Conservation (phyloP, 2,888 invertebrate species). For the Stenoptilia bipunctidactyla region DNA sequence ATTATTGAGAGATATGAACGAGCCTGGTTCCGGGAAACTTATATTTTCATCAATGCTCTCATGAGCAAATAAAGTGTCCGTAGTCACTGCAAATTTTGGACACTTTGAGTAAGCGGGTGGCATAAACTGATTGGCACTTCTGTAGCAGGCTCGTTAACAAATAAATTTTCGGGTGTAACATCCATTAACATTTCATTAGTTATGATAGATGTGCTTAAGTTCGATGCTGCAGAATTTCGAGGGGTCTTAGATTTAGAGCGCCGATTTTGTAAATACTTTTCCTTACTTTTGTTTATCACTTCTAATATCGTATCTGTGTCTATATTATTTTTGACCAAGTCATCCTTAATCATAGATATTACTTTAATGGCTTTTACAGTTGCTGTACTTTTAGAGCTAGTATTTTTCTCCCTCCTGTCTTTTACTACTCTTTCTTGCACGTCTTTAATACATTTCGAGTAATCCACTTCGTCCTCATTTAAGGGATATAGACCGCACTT, state of each 20-base stretch:
- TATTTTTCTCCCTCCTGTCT: not conserved
- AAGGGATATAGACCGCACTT: constrained; percentile 6
- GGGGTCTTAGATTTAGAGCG: constrained; percentile 1
- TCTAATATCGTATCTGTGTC: not conserved
- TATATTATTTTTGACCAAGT: constrained; percentile 1
- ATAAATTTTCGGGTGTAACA: not conserved
- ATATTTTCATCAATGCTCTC: not conserved
- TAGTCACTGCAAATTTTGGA: not conserved
- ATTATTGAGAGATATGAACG: not conserved
- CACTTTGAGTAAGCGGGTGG: too few species aligned
- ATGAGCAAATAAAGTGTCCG: not conserved
- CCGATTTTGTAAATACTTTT: not conserved
- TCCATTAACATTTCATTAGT: not conserved
- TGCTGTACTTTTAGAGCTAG: not conserved
- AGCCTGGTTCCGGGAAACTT: not conserved
- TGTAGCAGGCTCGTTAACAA: not conserved
- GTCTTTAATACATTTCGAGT: constrained; percentile 5
- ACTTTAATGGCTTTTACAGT: constrained; percentile 1
- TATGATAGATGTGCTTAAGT: not conserved
- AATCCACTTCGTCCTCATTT: constrained; percentile 3
- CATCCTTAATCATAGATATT: not conserved
- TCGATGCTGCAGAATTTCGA: constrained; percentile 2
- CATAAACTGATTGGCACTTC: not conserved
- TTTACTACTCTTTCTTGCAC: not conserved
- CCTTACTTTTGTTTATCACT: constrained; percentile 1